A percentile compares a stretch with the other conserved stretches of the same genome.
Conservation (phyloP, 53 echinoderm and acorn worm genomes). For the Crossaster papposus region DNA sequence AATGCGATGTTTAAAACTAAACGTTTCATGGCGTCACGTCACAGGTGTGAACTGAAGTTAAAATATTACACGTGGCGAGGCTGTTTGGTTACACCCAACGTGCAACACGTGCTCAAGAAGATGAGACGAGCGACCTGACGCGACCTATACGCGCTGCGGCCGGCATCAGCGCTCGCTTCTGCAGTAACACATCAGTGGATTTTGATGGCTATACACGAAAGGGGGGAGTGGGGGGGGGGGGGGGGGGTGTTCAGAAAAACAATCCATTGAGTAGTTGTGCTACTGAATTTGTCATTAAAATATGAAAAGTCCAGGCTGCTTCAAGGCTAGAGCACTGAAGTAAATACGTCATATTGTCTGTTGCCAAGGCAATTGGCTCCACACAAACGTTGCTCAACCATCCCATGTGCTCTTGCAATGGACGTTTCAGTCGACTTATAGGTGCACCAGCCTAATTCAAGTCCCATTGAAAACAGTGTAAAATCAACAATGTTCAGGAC, state of each 20-base stretch:
- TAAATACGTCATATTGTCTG: no score
- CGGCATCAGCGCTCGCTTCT: background rate
- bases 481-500: no score
- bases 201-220: background rate
- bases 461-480: no score
- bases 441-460: no score
- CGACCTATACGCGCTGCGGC: background rate
- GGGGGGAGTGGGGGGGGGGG: no score
- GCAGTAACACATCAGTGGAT: background rate
- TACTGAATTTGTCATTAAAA: background rate
- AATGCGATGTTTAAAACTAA: background rate
- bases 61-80: constrained; percentile 11
- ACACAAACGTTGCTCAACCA: no score
- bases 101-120: constrained; percentile 56
- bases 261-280: no score
- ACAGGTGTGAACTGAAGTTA: constrained; percentile 46
- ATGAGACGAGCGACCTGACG: constrained; percentile 36
- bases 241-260: no score
- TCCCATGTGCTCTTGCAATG: no score
- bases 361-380: no score
- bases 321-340: no score
- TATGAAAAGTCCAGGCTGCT: background rate
- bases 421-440: no score
- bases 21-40: constrained; percentile 8
- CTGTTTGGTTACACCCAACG: constrained; percentile 26